These are phyloP conservation scores for Drosophila diplacantha DNA, from an alignment of 2,888 invertebrate species.

Conservation along the genomic window DNA sequence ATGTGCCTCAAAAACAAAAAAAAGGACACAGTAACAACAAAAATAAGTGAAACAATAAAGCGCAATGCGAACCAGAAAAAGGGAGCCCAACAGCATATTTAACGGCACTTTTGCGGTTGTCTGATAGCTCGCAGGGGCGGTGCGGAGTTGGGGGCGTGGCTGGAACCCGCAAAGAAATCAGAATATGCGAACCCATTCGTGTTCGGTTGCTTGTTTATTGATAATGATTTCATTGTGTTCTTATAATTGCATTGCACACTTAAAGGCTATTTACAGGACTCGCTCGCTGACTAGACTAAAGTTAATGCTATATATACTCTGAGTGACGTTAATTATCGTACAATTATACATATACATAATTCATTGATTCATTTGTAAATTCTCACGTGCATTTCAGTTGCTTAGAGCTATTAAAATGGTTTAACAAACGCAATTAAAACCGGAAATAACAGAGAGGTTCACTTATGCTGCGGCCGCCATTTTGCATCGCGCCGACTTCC, in stretches of 20 bases:
- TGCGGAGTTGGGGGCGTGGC: constrained; percentile 17
- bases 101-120: constrained; percentile 53
- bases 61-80: constrained; percentile 18
- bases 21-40: background rate
- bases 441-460: constrained; percentile 23
- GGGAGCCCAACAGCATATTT: constrained; percentile 44
- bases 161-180: constrained; percentile 2
- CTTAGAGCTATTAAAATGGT: constrained; percentile 66
- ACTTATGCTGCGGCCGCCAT: constrained; percentile 34
- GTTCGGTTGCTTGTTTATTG: constrained; percentile 50
- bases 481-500: constrained; percentile 64
- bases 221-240: constrained; percentile 51
- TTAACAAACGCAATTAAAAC: constrained; percentile 40
- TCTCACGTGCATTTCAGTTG: constrained; percentile 73
- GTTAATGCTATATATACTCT: constrained; percentile 12
- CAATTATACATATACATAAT: constrained; percentile 40
- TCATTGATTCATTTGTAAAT: constrained; percentile 56
- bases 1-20: constrained; percentile 23
- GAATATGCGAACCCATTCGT: constrained; percentile 5
- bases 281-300: constrained; percentile 43
- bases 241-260: constrained; percentile 57
- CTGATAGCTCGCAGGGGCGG: constrained; percentile 9
- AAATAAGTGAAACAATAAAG: constrained; percentile 25
- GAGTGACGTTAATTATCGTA: constrained; percentile 39
- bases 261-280: constrained; percentile 64